Conservation (phyloP, 2,797 vertebrate genomes). For the Catamblyrhynchus diadema region DNA sequence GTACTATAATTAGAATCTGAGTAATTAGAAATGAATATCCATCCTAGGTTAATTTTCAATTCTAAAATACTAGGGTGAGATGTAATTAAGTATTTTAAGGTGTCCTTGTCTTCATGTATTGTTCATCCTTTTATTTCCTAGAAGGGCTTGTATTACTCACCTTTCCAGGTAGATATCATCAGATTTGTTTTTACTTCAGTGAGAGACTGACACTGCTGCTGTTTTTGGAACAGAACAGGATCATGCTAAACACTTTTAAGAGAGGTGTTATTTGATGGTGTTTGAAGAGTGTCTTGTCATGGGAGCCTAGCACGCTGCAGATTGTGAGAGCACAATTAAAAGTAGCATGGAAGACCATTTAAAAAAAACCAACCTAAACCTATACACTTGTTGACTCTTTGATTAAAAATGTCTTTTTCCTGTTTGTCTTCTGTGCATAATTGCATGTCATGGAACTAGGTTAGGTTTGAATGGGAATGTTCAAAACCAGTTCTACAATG, state of each 20-base stretch:
- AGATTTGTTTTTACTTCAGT: background rate
- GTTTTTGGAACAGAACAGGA: background rate
- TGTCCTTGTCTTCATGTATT: background rate
- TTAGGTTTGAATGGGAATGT: background rate
- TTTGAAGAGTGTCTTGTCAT: background rate
- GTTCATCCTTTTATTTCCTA: background rate
- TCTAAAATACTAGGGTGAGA: background rate
- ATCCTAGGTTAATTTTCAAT: background rate
- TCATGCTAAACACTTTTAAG: background rate
- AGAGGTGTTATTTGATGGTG: background rate
- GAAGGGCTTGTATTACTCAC: background rate
- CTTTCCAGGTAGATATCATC: background rate
- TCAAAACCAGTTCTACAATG: background rate
- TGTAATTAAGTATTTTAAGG: background rate
- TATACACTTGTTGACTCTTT: background rate
- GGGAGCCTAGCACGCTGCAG: background rate
- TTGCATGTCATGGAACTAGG: background rate
- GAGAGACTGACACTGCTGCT: background rate
- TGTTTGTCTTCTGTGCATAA: background rate
- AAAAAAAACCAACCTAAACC: background rate
- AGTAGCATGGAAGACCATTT: background rate
- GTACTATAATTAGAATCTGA: background rate
- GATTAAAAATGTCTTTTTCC: background rate
- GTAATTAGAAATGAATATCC: background rate
- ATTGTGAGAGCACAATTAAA: background rate